Percentiles rank a stretch among this genome's conserved stretches.
These are phyloP conservation scores for Armadillidium nasatum DNA, from an alignment of 1,140 invertebrate genomes.

Conservation along the genomic window DNA sequence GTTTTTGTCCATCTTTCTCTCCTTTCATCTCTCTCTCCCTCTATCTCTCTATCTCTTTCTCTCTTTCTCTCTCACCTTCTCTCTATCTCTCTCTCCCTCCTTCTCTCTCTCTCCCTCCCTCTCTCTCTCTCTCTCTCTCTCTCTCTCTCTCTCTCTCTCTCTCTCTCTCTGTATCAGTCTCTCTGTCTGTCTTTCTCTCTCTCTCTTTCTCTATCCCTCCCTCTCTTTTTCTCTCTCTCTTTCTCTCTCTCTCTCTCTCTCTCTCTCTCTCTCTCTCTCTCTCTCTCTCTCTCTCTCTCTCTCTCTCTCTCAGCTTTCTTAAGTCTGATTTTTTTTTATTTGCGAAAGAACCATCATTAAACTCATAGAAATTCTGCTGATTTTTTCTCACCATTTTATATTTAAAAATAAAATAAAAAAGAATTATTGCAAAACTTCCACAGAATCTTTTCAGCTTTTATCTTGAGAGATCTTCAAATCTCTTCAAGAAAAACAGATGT, in stretches of 20 bases:
- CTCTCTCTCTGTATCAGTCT: no score
- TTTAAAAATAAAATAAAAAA: no score
- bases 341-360: no score
- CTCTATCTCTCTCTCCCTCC: no score
- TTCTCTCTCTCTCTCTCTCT: neutral
- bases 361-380: no score
- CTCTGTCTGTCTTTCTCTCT: no score
- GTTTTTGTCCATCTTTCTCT: neutral
- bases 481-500: no score
- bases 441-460: no score
- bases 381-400: no score
- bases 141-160: neutral
- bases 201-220: neutral
- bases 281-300: neutral
- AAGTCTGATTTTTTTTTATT: no score
- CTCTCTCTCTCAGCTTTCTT: neutral
- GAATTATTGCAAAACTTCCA: no score
- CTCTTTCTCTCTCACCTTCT: neutral
- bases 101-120: slow-evolving; percentile 7
- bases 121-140: neutral
- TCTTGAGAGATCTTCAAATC: no score
- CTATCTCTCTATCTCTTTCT: neutral
- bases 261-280: slow-evolving; percentile 9
- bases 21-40: slow-evolving; percentile 12
- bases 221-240: neutral